These are phyloP conservation scores for Platycheirus rosarum DNA, from an alignment of 2,888 invertebrate species.

Conservation along the genomic window DNA sequence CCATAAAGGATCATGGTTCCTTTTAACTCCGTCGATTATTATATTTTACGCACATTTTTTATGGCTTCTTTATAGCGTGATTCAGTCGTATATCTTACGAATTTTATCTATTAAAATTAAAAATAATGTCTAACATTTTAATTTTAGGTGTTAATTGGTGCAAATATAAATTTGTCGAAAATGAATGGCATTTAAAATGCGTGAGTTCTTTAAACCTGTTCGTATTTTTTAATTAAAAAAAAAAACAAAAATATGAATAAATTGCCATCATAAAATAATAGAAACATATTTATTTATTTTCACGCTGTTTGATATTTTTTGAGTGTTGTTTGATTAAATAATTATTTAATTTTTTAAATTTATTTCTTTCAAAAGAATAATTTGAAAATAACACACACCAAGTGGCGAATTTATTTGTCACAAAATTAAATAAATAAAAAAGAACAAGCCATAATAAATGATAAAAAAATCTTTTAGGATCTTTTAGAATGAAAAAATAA, in stretches of 20 bases:
- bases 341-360: constrained; percentile 22
- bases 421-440: constrained; percentile 45
- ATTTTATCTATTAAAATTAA: no score
- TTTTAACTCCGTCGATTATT: constrained; percentile 57
- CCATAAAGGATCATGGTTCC: constrained; percentile 15
- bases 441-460: constrained; percentile 21
- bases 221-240: no score
- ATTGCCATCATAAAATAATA: not conserved
- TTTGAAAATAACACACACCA: constrained; percentile 46
- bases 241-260: constrained; percentile 4
- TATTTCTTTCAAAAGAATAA: constrained; percentile 24
- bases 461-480: no score
- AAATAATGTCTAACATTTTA: constrained; percentile 32
- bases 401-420: constrained; percentile 37
- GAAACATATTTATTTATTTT: constrained; percentile 13
- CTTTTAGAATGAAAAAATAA: no score
- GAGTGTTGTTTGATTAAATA: not conserved
- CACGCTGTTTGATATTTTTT: constrained; percentile 6
- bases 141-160: constrained; percentile 41
- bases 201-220: no score
- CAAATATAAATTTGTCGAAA: constrained; percentile 11
- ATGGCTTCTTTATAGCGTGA: constrained; percentile 39
- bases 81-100: constrained; percentile 1
- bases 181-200: constrained; percentile 9
- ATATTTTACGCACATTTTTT: constrained; percentile 54